Percentiles rank a stretch among this genome's conserved stretches.
Conservation (phyloP, 2,797 vertebrate species). For the Cyprinella venusta region DNA sequence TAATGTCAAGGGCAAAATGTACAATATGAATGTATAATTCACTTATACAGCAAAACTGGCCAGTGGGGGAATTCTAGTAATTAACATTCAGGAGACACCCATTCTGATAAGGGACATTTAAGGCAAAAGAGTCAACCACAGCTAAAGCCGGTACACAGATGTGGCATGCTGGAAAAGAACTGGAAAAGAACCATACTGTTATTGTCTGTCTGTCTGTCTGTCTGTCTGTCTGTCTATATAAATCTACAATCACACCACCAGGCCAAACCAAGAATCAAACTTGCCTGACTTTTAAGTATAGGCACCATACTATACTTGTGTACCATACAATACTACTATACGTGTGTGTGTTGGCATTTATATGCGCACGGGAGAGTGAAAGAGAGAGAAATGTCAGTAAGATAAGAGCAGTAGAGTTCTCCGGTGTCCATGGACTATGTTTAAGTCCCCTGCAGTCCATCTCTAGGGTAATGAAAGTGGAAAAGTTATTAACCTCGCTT, state of each 20-base stretch:
- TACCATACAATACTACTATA: too few species aligned
- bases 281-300: not conserved
- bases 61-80: not conserved
- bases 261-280: not conserved
- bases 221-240: not conserved
- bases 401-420: slow-evolving; percentile 65
- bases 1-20: slow-evolving; percentile 19
- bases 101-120: not conserved
- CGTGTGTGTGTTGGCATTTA: slow-evolving; percentile 1
- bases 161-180: not conserved
- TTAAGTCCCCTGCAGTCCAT: slow-evolving; percentile 79
- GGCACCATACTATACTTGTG: too few species aligned
- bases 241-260: slow-evolving; percentile 1
- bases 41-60: not conserved
- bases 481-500: slow-evolving; percentile 80
- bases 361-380: slow-evolving; percentile 30
- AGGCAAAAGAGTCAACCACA: not conserved
- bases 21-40: slow-evolving; percentile 19
- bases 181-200: not conserved
- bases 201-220: not conserved
- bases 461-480: slow-evolving; percentile 78
- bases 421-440: slow-evolving; percentile 66
- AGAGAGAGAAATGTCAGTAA: slow-evolving; percentile 44
- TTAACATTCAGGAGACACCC: slow-evolving; percentile 5
- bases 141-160: not conserved